Evolutionary conservation across 1,140 invertebrate species (phyloP).

Genomic region (Nasonia vitripennis): DNA sequence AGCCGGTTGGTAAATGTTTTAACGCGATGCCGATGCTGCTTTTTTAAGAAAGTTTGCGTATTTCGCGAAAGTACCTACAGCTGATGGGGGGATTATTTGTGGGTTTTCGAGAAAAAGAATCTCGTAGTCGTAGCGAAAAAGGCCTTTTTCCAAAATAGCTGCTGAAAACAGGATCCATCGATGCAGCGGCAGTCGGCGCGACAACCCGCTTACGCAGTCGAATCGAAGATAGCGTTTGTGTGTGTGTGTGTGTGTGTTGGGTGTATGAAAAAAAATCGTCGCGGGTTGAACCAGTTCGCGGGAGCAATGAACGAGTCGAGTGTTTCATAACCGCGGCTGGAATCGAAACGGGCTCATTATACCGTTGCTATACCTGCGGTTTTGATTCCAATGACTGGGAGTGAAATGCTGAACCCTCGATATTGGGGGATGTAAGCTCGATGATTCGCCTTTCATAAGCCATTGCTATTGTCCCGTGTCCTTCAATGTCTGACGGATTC

Average conservation of each 20-base stretch:
- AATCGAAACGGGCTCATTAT: conserved; percentile 18
- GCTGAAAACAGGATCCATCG: not conserved
- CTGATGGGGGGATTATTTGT: no score
- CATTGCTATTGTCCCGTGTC: not conserved
- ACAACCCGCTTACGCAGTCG: not conserved
- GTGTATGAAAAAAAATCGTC: not conserved
- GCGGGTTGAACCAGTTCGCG: not conserved
- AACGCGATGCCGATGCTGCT: not conserved
- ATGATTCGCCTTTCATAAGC: not conserved
- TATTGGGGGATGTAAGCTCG: not conserved
- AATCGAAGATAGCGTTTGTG: not conserved
- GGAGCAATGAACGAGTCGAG: conserved; percentile 25
- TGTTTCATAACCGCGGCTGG: conserved; percentile 12
- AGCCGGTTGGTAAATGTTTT: not conserved
- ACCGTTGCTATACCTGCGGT: not conserved
- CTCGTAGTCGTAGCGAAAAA: no score
- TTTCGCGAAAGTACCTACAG: not conserved
- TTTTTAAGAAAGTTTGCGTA: not conserved
- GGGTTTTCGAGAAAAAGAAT: no score
- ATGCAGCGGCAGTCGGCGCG: not conserved
- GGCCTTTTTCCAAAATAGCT: not conserved
- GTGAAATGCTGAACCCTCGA: not conserved
- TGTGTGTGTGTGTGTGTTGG: not conserved
- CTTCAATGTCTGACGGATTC: not conserved
- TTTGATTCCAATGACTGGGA: not conserved